phyloP scores from a whole-genome alignment of 1,140 invertebrate genomes.

The Acromyrmex charruanus region DNA sequence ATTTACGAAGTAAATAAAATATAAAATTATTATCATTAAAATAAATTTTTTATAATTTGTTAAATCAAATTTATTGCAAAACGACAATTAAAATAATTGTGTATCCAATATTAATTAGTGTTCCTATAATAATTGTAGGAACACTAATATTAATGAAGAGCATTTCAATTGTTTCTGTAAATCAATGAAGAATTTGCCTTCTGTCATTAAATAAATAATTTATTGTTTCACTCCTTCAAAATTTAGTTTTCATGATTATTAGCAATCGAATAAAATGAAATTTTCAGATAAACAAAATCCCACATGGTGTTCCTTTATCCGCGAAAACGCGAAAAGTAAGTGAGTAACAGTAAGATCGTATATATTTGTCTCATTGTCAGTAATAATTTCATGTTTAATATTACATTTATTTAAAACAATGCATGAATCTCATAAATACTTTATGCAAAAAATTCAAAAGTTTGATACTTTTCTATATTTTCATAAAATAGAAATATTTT shows the following conservation, averaged over 20 bases:
- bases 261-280: conserved; percentile 62
- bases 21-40: not conserved
- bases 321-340: conserved; percentile 71
- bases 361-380: not conserved
- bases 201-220: not conserved
- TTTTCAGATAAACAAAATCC: conserved; percentile 66
- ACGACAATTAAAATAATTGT: not conserved
- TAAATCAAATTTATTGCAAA: not conserved
- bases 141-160: not conserved
- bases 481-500: not conserved
- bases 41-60: conserved; percentile 56
- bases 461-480: not conserved
- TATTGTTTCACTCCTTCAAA: not conserved
- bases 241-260: not conserved
- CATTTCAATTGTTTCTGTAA: conserved; percentile 59
- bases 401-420: not conserved
- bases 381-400: not conserved
- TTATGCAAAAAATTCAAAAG: not conserved
- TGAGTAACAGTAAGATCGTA: not conserved
- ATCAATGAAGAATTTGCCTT: not conserved
- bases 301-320: conserved; percentile 72
- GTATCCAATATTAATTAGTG: not conserved
- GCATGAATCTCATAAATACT: not conserved
- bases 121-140: no score
- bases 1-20: not conserved